These are phyloP conservation scores for Tiphia femorata DNA, from an alignment of 2,888 invertebrate species.

Conservation along the genomic window DNA sequence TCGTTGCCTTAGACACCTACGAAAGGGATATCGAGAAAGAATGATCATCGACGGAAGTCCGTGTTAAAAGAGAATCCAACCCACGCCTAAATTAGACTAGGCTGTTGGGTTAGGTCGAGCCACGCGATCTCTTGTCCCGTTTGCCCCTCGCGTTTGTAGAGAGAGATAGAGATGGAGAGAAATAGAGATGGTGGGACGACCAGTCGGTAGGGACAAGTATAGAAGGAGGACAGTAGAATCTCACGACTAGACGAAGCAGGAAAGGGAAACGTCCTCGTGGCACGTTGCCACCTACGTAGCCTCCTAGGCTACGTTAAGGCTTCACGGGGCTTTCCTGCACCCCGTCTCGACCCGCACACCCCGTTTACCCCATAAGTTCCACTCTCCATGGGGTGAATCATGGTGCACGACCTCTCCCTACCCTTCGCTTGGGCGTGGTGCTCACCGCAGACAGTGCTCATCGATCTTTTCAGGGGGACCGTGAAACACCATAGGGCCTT, in stretches of 20 bases:
- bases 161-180: not conserved
- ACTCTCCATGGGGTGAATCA: conserved; percentile 58
- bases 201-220: not conserved
- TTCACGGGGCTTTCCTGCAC: conserved; percentile 24
- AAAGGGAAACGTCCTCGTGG: too few species aligned
- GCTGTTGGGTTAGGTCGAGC: conserved; percentile 41
- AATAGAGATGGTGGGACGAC: not conserved
- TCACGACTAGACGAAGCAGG: not conserved
- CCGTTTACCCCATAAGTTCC: too few species aligned
- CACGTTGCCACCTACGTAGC: too few species aligned
- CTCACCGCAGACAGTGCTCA: conserved; percentile 57
- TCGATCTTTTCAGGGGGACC: conserved; percentile 51
- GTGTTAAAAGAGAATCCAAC: not conserved
- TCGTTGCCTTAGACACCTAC: too few species aligned
- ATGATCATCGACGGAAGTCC: not conserved
- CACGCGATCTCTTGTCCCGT: conserved; percentile 28
- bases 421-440: conserved; percentile 60
- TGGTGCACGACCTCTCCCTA: conserved; percentile 40
- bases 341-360: too few species aligned
- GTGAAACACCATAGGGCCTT: conserved; percentile 44
- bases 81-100: conserved; percentile 38
- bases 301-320: too few species aligned
- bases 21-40: too few species aligned
- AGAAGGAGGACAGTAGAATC: not conserved
- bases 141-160: not conserved